Base-by-base conservation (phyloP, 2,888 invertebrate species). In the Xiphydria camelus region DNA sequence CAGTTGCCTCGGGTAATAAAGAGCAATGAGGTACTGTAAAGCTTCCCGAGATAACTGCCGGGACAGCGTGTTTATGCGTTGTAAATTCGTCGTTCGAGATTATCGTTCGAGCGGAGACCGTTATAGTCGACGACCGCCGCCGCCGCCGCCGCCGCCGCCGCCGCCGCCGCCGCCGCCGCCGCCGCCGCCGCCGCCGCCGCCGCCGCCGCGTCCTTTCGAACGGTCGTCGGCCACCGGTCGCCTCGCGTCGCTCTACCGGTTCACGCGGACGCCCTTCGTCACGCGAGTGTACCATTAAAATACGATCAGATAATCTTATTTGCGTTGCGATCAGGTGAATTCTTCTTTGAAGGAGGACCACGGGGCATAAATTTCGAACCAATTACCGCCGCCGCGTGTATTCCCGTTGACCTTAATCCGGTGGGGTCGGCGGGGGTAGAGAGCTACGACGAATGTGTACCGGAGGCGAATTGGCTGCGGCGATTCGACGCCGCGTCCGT, bases 291-390 rank as follows among this genome's bases (percentile, higher is more conserved):
- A 42, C 58, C 66, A 68, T 73, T 71, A 68, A 72, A 70, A 66
- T 71, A 69, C 71, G 61, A 72, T 73, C 73, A 64, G 70, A 72
- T 73, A 72, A 66, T 68, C 61, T 64, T 64, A 66, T 68, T 70
- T 68, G 68, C 62, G 61, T 53, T 51, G 47, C 67, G 67, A 73
- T 70, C 66, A 70, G 57, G 53, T 51, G 56, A 45, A 45, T 57
- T 62, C 38, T 32, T 43, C 63, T 59, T 51, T 48, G 51, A 56
- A 50, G 51, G 33, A 46, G 48, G 43, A 41, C 38, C 47, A 48
- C 37, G 35, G 12, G 31, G 59, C 57, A 61, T 61, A 58, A 58
- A 59, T 62, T 58, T 52, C 37, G 41, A 26, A 18, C 49, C 51
- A 56, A 61, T 61, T 59, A 63, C 44, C 6, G 7, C 6, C 6